phyloP scores from a whole-genome alignment of 2,888 invertebrate species.

The Cheilosia scutellata region DNA sequence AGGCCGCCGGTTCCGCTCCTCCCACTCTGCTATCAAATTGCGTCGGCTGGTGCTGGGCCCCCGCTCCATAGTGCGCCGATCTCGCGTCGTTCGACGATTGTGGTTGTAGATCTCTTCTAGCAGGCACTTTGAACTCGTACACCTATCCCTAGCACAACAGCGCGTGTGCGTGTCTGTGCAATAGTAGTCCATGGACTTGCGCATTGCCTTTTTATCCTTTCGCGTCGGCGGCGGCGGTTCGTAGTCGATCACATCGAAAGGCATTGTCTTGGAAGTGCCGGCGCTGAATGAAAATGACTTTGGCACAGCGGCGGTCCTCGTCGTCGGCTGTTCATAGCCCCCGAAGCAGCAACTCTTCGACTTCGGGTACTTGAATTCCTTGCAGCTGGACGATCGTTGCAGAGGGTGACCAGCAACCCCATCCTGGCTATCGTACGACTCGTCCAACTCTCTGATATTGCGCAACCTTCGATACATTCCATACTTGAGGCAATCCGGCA shows the following conservation, averaged over 20 bases:
- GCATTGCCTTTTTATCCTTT: conserved; percentile 81
- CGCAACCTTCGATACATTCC: conserved; percentile 80
- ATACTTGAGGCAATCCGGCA: conserved; percentile 82
- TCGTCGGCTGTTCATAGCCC: conserved; percentile 81
- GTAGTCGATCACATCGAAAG: conserved; percentile 84
- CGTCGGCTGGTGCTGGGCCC: conserved; percentile 80
- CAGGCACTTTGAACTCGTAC: conserved; percentile 83
- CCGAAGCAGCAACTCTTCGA: conserved; percentile 84
- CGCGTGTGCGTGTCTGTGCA: conserved; percentile 79
- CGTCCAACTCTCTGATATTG: conserved; percentile 82
- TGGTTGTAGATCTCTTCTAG: conserved; percentile 82
- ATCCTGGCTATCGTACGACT: conserved; percentile 79
- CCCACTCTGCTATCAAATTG: conserved; percentile 82
- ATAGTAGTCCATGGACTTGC: conserved; percentile 81
- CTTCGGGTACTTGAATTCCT: conserved; percentile 83
- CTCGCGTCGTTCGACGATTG: conserved; percentile 67
- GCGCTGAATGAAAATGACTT: conserved; percentile 84
- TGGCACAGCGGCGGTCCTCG: conserved; percentile 82
- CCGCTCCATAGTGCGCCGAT: conserved; percentile 62
- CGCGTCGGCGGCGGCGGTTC: conserved; percentile 82
- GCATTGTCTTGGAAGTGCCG: conserved; percentile 81
- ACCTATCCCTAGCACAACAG: conserved; percentile 82
- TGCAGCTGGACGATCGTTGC: conserved; percentile 83
- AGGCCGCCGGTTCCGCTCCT: conserved; percentile 77
- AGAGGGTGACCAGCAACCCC: conserved; percentile 78